Base-by-base conservation (phyloP, 2,797 vertebrate species). In the Pangasius sanitwongsei region DNA sequence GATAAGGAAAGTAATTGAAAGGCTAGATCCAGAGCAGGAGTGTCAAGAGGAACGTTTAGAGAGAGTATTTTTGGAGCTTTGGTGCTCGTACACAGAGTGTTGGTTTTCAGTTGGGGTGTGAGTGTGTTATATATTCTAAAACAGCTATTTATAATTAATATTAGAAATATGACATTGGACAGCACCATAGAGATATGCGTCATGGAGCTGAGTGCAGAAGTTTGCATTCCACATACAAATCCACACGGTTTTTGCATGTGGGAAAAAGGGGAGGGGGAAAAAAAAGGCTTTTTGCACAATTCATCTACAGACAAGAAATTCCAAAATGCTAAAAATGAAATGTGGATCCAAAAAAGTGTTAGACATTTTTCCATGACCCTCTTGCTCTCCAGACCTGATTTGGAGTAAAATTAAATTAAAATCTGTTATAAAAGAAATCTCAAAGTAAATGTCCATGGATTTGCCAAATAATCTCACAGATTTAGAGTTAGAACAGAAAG, bases 1-100 rank as follows among this genome's bases (percentile, higher is more conserved):
- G 93, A 94, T 94, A 87, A 90, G 88, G 89, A 81, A 88, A 8
- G 80, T 94, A 95, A 95, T 95, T 95, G 93, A 95, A 94, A 94
- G 92, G 75, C 86, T 44, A 75, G 82, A 90, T 87, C 87, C 89
- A 93, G 92, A 75, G 87, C 82, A 91, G 90, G 91, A 89, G 83
- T 61, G 41, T 75, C 69, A 61, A 65, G 85, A 80, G 89, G 55
- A 85, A 48, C 48, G 91, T 92, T 93, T 48, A 84, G 90, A 93
- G 87, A 37, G 61, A 75, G n/a, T 74, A 57, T 77, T 88, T 72
- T 61, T 81, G 86, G 37, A 82, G 86, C 48, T 44, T 53, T 81
- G n/a, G 37, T 63, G 44, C 55, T 25, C n/a, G 75, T 74, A 61
- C 15, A 15, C 11, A 83, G 59, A 34, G 31, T 81, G 53, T 81